A percentile compares a stretch with the other conserved stretches of the same genome.
Evolutionary conservation across 2,113 vertebrate genomes (phyloP).

Genomic region (Myxocyprinus asiaticus): DNA sequence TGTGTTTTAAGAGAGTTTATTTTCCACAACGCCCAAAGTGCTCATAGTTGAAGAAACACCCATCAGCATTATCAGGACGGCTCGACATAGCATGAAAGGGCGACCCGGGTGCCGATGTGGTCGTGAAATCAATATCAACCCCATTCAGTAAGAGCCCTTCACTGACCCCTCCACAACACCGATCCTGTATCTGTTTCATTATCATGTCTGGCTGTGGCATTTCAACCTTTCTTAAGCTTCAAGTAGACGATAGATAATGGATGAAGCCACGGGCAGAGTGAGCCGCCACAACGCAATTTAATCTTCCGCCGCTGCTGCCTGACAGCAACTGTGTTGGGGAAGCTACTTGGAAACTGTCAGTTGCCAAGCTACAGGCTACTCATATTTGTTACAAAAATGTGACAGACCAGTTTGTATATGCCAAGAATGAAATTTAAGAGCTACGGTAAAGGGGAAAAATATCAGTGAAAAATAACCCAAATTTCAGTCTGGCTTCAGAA

Average conservation of each 20-base stretch:
- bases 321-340: background rate
- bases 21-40: too few relatives aligned
- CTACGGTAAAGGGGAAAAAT: too few relatives aligned
- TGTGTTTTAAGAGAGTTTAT: too few relatives aligned
- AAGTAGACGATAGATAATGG: slow-evolving; percentile 58
- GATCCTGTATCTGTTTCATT: slow-evolving; percentile 58
- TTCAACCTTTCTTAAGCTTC: slow-evolving; percentile 56
- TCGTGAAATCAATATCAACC: slow-evolving; percentile 51
- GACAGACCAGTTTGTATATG: too few relatives aligned
- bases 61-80: background rate
- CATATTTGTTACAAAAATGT: too few relatives aligned
- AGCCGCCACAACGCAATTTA: slow-evolving; percentile 43
- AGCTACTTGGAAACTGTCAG: too few relatives aligned
- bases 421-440: too few relatives aligned
- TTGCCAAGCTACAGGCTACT: too few relatives aligned
- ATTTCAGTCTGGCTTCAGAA: too few relatives aligned
- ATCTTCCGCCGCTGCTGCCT: slow-evolving; percentile 36
- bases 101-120: slow-evolving; percentile 12
- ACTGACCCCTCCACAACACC: slow-evolving; percentile 41
- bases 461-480: too few relatives aligned
- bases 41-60: too few relatives aligned
- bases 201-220: slow-evolving; percentile 59
- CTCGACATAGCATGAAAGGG: background rate
- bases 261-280: slow-evolving; percentile 50
- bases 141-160: slow-evolving; percentile 39